Percentiles rank a stretch among this genome's conserved stretches.
Evolutionary conservation across 2,888 invertebrate genomes (phyloP).

Genomic region (Euplagia quadripunctaria): DNA sequence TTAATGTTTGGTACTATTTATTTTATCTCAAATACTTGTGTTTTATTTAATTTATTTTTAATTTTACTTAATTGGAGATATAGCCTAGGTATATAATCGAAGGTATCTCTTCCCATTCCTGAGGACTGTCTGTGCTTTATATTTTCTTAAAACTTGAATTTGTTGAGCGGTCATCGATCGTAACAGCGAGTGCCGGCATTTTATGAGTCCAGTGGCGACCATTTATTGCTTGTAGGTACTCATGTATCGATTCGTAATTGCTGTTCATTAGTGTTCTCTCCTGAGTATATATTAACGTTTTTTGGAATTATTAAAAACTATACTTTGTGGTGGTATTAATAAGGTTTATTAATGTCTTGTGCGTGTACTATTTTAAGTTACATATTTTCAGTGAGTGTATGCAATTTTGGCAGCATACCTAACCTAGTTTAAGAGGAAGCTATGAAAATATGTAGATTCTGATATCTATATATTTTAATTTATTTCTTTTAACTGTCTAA

Average conservation of each 20-base stretch:
- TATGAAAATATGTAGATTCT: too few species aligned
- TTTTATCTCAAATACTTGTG: too few species aligned
- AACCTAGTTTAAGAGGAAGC: too few species aligned
- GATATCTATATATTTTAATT: too few species aligned
- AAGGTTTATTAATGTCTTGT: background rate
- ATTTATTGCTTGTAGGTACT: background rate
- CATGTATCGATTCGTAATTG: background rate
- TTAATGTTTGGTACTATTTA: too few species aligned
- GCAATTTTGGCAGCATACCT: too few species aligned
- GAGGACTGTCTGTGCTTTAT: background rate
- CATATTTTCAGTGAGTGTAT: too few species aligned
- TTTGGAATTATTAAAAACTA: background rate
- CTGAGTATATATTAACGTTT: background rate
- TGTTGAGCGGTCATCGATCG: background rate
- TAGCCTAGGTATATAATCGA: background rate
- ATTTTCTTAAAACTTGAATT: background rate
- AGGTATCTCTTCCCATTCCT: background rate
- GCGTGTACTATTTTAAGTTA: too few species aligned
- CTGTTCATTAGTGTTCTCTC: background rate
- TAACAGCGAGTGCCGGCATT: background rate
- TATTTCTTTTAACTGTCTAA: too few species aligned
- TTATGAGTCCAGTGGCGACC: background rate
- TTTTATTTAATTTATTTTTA: too few species aligned
- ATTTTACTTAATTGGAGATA: background rate
- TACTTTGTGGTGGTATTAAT: background rate